Evolutionary conservation across 2,797 vertebrate species (phyloP), one percentile per base, ranked within the genome.

Genomic region (Acanthornis magna): DNA sequence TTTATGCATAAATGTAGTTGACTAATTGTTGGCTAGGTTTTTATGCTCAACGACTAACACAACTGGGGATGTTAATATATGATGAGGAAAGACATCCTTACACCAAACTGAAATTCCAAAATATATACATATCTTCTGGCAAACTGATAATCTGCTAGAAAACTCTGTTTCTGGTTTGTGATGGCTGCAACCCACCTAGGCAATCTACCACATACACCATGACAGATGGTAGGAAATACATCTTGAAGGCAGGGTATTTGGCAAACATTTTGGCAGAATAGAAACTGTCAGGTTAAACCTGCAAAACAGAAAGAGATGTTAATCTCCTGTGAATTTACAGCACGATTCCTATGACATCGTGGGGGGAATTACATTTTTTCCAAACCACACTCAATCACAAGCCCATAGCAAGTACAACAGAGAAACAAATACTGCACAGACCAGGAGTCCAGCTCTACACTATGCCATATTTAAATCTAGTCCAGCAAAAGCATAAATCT

Each of bases 361-460:
- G 21, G 11, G 11, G 0, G 0, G 3, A 47, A 55, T 61, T 36
- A 5, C 0, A 11, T 20, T 43, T 55, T 54, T 85, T 43, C 29
- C 13, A 68, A 50, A 57, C 11, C 29, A 48, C 5, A 2, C 5
- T n/a, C 62, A 61, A 16, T 17, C 29, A 8, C 16, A 79, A 73
- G 3, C 58, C 54, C 12, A 4, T 21, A 70, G 3, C 23, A 80
- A 77, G 45, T 29, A 34, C 7, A 4, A 30, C 22, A 67, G 26
- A n/a, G 43, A 53, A 21, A 81, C 7, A 70, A 78, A 18, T 40
- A 63, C 22, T 17, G 25, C 19, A 57, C 8, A 29, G 27, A 16
- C 13, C 71, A 32, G 0, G 0, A 68, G 8, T 54, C 20, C 40
- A 50, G 11, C 16, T 34, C 8, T 68, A 34, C 62, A 4, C 2